A percentile compares a stretch with the other conserved stretches of the same genome.
phyloP scores from a whole-genome alignment of 2,797 vertebrate species.

The Chaetophractus vellerosus region DNA sequence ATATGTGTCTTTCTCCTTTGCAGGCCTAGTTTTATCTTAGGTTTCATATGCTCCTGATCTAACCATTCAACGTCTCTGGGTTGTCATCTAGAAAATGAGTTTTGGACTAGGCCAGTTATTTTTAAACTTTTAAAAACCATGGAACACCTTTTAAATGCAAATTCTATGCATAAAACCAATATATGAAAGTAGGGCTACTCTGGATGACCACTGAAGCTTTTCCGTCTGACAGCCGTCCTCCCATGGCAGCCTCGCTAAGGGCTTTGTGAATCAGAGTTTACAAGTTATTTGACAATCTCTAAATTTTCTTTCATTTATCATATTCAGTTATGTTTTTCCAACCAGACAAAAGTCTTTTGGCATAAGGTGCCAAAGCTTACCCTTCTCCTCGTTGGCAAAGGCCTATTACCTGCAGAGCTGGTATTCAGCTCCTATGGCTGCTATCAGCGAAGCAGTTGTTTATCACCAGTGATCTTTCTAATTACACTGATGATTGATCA shows the following conservation, averaged over 20 bases:
- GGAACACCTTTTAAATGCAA: not conserved
- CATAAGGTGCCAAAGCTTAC: not conserved
- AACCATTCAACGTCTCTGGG: not conserved
- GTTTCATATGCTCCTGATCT: not conserved
- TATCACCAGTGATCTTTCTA: not conserved
- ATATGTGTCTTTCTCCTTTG: not conserved
- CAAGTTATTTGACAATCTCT: not conserved
- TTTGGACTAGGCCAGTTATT: constrained; percentile 2
- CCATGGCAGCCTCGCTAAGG: not conserved
- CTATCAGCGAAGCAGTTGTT: not conserved
- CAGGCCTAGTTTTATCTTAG: not conserved
- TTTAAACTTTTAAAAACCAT: not conserved
- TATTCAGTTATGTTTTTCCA: not conserved
- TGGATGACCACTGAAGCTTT: not conserved
- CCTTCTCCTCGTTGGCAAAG: not conserved
- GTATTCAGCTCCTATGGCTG: not conserved
- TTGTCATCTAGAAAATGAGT: not conserved
- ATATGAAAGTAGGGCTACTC: not conserved
- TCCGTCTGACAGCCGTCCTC: not conserved
- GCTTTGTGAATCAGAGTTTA: not conserved
- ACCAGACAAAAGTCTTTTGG: not conserved
- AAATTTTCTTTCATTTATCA: constrained; percentile 13
- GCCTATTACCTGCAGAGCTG: not conserved
- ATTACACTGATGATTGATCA: not conserved
- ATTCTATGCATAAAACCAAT: not conserved